Evolutionary conservation across 2,888 invertebrate species (phyloP).

Genomic region (Pollenia labialis): DNA sequence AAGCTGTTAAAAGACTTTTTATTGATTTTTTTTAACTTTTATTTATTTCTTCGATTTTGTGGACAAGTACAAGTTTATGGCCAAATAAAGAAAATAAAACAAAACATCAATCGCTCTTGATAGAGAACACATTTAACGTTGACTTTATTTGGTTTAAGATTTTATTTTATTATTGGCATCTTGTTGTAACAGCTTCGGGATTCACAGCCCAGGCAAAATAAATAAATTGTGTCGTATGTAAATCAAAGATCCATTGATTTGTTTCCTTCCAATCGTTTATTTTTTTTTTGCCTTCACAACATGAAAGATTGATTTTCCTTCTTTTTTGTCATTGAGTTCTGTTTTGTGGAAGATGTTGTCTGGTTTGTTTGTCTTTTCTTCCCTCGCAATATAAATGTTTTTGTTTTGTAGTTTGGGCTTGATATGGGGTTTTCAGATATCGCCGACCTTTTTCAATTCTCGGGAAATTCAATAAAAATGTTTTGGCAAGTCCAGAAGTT

Average conservation of each 20-base stretch:
- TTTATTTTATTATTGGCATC: slow-evolving; percentile 28
- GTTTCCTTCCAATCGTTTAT: slow-evolving; percentile 54
- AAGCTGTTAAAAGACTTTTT: slow-evolving; percentile 27
- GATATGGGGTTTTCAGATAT: neutral
- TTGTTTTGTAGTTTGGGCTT: slow-evolving; percentile 22
- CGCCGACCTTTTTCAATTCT: too few species aligned
- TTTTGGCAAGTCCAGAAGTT: too few species aligned
- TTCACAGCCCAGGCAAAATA: neutral
- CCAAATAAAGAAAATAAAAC: slow-evolving; percentile 35
- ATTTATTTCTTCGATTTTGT: slow-evolving; percentile 39
- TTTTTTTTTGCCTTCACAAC: slow-evolving; percentile 21
- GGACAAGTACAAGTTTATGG: slow-evolving; percentile 64
- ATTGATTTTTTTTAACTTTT: neutral
- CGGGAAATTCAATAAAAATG: too few species aligned
- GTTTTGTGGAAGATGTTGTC: slow-evolving; percentile 10
- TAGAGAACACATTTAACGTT: slow-evolving; percentile 46
- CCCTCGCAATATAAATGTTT: slow-evolving; percentile 29
- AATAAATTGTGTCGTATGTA: slow-evolving; percentile 71
- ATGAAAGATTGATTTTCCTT: slow-evolving; percentile 56
- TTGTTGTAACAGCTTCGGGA: slow-evolving; percentile 16
- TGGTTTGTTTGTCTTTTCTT: slow-evolving; percentile 22
- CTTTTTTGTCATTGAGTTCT: neutral
- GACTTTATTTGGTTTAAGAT: slow-evolving; percentile 16
- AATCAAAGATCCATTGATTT: slow-evolving; percentile 73
- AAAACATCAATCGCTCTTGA: slow-evolving; percentile 53